Evolutionary conservation across 1,140 invertebrate species (phyloP), one percentile per base, ranked within the genome.

Genomic region (Drosophila serrata): DNA sequence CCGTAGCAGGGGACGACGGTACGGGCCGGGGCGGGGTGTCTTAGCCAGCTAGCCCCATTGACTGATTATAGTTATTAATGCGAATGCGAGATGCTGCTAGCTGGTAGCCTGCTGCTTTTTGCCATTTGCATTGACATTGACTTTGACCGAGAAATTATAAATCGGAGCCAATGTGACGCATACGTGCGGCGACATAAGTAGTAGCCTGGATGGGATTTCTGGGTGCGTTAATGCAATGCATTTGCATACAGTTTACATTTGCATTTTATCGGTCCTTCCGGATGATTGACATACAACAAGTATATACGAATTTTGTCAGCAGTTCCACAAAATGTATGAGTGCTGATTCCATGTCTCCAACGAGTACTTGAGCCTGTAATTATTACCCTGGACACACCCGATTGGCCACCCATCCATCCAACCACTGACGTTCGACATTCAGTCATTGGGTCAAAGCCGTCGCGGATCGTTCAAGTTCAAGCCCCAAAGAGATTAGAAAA

Each of bases 71-170:
- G 58, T 79, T 84, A 79, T 79, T 84, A 45, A 49, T 49, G 27
- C 75, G 81, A 79, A 79, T 76, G 63, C 64, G 77, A 22, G 51
- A 65, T 46, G 60, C 64, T 42, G 60, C 76, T 58, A 74, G 27
- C 35, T 61, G 29, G 40, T 15, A 40, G 63, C 58, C 58, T 58
- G 68, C 68, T 72, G 68, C 75, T 88, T 82, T 64, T 70, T 45
- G 60, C 57, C 80, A 88, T 91, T 90, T 82, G 69, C 84, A 91
- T 91, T 91, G 88, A 85, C 88, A 91, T 91, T 91, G 88, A 91
- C 88, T 91, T 91, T 91, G 88, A 91, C 88, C 88, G 88, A 91
- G 69, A 91, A 91, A 91, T 82, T 70, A 73, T 73, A 84, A 81
- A 87, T 88, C 65, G 75, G 73, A 88, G 80, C 63, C 85, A 88